Base-by-base conservation (phyloP, 2,888 invertebrate species). In the Microctonus hyperodae region DNA sequence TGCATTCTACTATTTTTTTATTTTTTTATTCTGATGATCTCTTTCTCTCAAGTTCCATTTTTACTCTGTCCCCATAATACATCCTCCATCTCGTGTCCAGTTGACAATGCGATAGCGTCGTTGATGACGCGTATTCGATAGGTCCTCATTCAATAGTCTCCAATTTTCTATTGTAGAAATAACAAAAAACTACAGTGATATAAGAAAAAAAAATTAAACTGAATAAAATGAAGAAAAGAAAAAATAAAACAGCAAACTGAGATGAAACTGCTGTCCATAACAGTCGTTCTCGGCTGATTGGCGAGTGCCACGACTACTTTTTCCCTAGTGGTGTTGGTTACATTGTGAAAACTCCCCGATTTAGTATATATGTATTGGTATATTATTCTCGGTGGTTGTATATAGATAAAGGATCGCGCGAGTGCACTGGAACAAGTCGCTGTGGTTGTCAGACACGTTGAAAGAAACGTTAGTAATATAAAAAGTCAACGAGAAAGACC, bases 201-300 rank as follows among this genome's bases (percentile, higher is more conserved):
- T 7, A 53, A 37, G 40, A 37, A 37, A 35, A 16, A 44, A 44
- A 44, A 7, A n/a, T n/a, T 37, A 5, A 37, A 37, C 37, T 11
- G 7, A 13, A 37, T 37, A 40, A 53, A 64, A 48, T 60, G 64
- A 64, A 67, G 28, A 44, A 13, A 62, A 62, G 63, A 57, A 20
- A 44, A 44, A 44, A n/a, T 44, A 7, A 44, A 44, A 7, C 44
- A 44, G 22, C n/a, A 20, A 13, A 25, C 25, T 28, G 20, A 28
- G 40, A 50, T 31, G 22, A 50, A 51, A 51, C 44, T 40, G 23
- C 51, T 51, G 51, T 51, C 51, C 51, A n/a, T 51, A 25, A 51
- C 51, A 51, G 51, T 51, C 51, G 25, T 25, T 51, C 25, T n/a
- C 25, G 51, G 25, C n/a, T 51, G 51, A 51, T 25, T 23, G 51